Conservation (phyloP, 2,113 vertebrate species). For the Platycercus adscitus region DNA sequence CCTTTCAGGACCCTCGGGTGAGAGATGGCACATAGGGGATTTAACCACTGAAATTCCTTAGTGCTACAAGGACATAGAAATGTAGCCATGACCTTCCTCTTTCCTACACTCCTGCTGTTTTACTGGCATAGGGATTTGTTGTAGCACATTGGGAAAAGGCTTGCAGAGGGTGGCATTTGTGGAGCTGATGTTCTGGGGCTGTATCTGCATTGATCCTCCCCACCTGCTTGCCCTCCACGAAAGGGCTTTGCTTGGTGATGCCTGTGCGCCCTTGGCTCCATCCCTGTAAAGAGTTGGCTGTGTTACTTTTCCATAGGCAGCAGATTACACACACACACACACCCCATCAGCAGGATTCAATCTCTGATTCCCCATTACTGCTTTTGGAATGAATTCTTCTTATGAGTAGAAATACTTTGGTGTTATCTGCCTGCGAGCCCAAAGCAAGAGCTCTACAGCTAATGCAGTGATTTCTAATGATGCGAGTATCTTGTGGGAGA, state of each 20-base stretch:
- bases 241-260: not conserved
- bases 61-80: not conserved
- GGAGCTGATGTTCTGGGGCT: not conserved
- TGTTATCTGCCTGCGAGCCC: not conserved
- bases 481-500: not conserved
- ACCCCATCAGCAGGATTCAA: not conserved
- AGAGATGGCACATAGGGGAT: not conserved
- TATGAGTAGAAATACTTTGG: not conserved
- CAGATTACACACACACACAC: too few species aligned
- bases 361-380: not conserved
- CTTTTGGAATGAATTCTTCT: not conserved
- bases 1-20: not conserved
- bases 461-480: not conserved
- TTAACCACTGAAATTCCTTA: not conserved
- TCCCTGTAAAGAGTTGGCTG: not conserved
- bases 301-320: rapidly evolving
- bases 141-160: not conserved
- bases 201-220: rapidly evolving
- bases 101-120: not conserved
- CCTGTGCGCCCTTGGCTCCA: rapidly evolving
- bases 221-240: rapidly evolving
- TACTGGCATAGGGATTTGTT: not conserved
- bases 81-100: not conserved
- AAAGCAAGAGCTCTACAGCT: not conserved
- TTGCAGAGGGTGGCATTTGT: not conserved